These are phyloP conservation scores for Polymixis flavicincta DNA, from an alignment of 2,888 invertebrate genomes.

Conservation along the genomic window DNA sequence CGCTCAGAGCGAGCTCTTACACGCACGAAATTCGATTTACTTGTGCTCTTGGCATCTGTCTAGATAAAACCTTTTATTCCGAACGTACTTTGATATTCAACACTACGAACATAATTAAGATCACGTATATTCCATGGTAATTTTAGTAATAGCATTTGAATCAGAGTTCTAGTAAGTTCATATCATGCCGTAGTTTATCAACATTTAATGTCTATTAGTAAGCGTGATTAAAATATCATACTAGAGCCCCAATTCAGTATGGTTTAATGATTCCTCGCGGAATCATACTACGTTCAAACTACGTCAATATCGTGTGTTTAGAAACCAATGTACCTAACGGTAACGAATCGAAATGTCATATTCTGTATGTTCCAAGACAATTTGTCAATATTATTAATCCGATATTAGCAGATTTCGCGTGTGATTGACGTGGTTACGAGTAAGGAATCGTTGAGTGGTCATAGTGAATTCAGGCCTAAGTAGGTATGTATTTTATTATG, in stretches of 20 bases:
- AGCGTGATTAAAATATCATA: slow-evolving; percentile 4
- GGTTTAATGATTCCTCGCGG: too few species aligned
- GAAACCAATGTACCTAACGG: too few species aligned
- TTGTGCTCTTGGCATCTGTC: slow-evolving; percentile 52
- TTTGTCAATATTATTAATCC: too few species aligned
- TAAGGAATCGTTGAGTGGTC: too few species aligned
- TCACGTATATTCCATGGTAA: slow-evolving; percentile 9
- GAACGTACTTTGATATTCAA: slow-evolving; percentile 28
- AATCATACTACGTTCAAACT: too few species aligned
- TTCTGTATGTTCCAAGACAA: too few species aligned
- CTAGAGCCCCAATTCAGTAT: too few species aligned
- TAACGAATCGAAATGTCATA: too few species aligned
- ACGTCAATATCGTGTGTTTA: too few species aligned
- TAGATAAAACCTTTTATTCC: slow-evolving; percentile 52
- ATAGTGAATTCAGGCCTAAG: too few species aligned
- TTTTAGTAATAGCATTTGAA: not conserved
- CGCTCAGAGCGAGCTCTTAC: slow-evolving; percentile 52
- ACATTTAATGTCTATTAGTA: not conserved
- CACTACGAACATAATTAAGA: slow-evolving; percentile 29
- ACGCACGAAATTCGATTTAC: slow-evolving; percentile 57
- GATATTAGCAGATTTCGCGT: too few species aligned
- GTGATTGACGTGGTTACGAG: too few species aligned
- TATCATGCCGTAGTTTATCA: not conserved
- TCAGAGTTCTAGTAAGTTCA: not conserved
- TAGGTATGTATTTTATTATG: not conserved